phyloP scores from a whole-genome alignment of 2,888 invertebrate genomes.

The Cheilosia grossa region DNA sequence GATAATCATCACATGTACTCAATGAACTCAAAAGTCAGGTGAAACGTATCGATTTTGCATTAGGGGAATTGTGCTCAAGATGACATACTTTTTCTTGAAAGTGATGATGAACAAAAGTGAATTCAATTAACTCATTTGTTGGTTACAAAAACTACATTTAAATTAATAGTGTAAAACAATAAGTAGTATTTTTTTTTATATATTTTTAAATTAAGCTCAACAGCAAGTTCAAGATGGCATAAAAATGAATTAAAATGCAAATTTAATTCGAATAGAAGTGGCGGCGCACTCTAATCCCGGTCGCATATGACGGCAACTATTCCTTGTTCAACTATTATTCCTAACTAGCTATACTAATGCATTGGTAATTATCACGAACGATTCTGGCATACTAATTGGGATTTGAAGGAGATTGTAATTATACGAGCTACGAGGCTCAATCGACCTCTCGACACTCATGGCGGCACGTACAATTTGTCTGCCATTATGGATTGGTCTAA shows the following conservation, averaged over 20 bases:
- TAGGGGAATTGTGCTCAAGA: no score
- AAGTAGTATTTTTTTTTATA: no score
- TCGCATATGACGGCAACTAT: conserved; percentile 6
- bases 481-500: not conserved
- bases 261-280: conserved; percentile 3
- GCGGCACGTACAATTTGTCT: conserved; percentile 18
- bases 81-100: no score
- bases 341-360: conserved; percentile 22
- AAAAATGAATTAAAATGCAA: conserved; percentile 20
- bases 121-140: no score
- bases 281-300: not conserved
- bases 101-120: no score
- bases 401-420: conserved; percentile 18
- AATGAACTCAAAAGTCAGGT: not conserved
- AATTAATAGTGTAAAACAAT: no score
- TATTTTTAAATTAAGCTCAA: no score
- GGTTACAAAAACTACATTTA: no score
- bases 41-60: not conserved
- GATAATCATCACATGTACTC: not conserved
- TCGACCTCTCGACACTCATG: not conserved
- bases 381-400: conserved; percentile 11
- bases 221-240: no score
- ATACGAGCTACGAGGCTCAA: not conserved
- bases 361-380: conserved; percentile 28
- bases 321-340: conserved; percentile 15